Evolutionary conservation across 2,797 vertebrate genomes (phyloP).

Genomic region (Dendrocincla fuliginosa): DNA sequence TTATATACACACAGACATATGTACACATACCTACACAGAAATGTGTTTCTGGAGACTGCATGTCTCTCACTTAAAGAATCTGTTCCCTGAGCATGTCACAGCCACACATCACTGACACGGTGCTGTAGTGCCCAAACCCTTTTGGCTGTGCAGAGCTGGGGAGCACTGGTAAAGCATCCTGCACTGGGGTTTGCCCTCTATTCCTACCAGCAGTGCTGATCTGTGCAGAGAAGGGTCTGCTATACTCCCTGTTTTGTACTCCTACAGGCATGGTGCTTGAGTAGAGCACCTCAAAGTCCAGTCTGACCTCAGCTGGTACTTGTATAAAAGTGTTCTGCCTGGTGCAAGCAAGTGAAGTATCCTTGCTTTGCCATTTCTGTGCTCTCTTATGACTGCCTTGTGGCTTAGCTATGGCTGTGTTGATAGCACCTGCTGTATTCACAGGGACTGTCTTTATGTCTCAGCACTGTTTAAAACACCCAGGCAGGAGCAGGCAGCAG

Average conservation of each 20-base stretch:
- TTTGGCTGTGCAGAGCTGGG: neutral
- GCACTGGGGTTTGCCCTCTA: neutral
- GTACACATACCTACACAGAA: neutral
- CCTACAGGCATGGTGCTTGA: neutral
- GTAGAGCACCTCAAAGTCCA: neutral
- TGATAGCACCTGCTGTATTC: neutral
- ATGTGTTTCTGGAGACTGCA: neutral
- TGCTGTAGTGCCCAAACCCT: no score
- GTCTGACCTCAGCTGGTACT: neutral
- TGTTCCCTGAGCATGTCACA: neutral
- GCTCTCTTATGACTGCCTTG: neutral
- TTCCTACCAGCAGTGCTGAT: neutral
- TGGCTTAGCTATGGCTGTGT: neutral
- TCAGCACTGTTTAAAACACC: neutral
- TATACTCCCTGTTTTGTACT: neutral
- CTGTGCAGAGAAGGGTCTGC: neutral
- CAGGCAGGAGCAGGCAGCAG: neutral
- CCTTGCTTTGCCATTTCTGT: neutral
- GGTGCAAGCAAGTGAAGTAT: neutral
- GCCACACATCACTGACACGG: accelerated
- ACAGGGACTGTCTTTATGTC: neutral
- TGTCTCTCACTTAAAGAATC: neutral
- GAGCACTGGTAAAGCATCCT: neutral
- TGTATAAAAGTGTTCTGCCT: neutral
- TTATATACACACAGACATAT: accelerated